phyloP scores from a whole-genome alignment of 53 echinoderm and acorn worm genomes.

The Patiria pectinifera region DNA sequence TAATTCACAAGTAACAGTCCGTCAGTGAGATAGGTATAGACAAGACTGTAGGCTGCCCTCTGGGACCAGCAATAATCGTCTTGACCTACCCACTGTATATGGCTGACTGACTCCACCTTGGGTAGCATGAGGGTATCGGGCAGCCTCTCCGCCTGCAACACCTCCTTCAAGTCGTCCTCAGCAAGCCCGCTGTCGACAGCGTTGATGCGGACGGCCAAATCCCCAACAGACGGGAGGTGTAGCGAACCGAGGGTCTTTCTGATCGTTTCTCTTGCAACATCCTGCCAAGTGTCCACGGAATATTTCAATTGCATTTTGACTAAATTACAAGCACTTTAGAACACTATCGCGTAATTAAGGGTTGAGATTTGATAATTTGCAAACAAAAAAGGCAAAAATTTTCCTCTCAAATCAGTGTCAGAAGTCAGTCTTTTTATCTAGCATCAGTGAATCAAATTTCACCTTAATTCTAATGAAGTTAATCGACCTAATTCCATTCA shows the following conservation, averaged over 20 bases:
- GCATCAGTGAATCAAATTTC: too few species aligned
- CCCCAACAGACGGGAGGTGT: slow-evolving; percentile 64
- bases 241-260: slow-evolving; percentile 70
- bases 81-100: slow-evolving; percentile 85
- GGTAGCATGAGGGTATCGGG: slow-evolving; percentile 91
- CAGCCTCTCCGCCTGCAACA: slow-evolving; percentile 81
- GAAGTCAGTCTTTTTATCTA: too few species aligned
- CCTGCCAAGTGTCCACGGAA: slow-evolving; percentile 45
- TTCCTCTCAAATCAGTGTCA: too few species aligned
- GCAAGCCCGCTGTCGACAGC: slow-evolving; percentile 88
- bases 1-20: too few species aligned
- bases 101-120: slow-evolving; percentile 83
- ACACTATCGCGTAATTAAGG: too few species aligned
- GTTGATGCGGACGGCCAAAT: slow-evolving; percentile 89
- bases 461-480: too few species aligned
- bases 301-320: neutral
- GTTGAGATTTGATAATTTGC: too few species aligned
- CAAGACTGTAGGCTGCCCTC: too few species aligned
- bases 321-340: neutral
- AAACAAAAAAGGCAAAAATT: too few species aligned
- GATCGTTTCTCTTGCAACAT: slow-evolving; percentile 82
- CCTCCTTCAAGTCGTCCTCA: slow-evolving; percentile 78
- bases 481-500: too few species aligned
- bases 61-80: too few species aligned
- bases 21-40: too few species aligned